Base-by-base conservation (phyloP, 2,888 invertebrate genomes). In the Dicranocentrus wangi region DNA sequence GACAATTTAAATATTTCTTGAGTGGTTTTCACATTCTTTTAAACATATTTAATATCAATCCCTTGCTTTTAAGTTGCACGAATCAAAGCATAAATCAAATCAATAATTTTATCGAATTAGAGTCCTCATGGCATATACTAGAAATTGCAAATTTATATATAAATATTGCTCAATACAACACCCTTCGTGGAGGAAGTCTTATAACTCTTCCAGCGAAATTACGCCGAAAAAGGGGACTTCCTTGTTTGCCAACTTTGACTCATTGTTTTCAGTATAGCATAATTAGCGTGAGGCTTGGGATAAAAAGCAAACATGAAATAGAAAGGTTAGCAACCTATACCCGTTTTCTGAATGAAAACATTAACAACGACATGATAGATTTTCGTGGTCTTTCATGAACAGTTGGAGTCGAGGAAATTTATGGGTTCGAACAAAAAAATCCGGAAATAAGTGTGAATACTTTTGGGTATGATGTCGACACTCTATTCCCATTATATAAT, bases 181-280 rank as follows among this genome's bases (percentile, higher is more conserved):
- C 71, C 0, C 15, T 71, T 7, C 17, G 27, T 17, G 60, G 23
- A 0, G 60, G 71, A 0, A 25, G 2, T 42, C 1, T 2, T 10
- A 27, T 43, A 1, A 21, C 42, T 3, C 15, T 70, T 8, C 70
- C 70, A 15, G 5, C 0, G 3, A 0, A 2, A 8, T 19, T 71
- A 2, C 15, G 25, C 5, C 7, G 71, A 10, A 10, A 55, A 17
- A 42, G 60, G 27, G 71, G 71, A 0, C 10, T 71, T 0, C 43
- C 60, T 1, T 21, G 15, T 8, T 2, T 28, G 15, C 13, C 39
- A 1, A 15, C 28, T 2, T 17, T 17, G 1, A 17, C n/a, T 0
- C 1, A 60, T 1, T 71, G 71, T 17, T 71, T 71, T 27, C 10
- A 19, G 19, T 71, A 27, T 60, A 43, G 60, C 7, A 71, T 71